These are phyloP conservation scores for Yponomeuta evonymella DNA, from an alignment of 2,888 invertebrate species.

Conservation along the genomic window DNA sequence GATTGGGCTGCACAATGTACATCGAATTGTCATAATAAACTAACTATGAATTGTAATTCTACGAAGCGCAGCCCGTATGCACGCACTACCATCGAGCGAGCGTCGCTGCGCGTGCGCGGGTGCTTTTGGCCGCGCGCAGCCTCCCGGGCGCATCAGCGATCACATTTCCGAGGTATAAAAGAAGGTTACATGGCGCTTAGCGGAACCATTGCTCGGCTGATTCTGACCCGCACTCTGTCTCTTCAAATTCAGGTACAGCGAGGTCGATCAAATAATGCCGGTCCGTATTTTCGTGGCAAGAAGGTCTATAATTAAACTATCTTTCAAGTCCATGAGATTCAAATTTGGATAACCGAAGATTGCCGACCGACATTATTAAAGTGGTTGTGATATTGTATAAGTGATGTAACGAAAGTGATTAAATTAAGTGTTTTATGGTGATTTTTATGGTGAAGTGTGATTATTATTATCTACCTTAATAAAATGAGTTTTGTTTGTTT, in stretches of 20 bases:
- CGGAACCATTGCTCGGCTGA: slow-evolving; percentile 64
- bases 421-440: slow-evolving; percentile 23
- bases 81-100: slow-evolving; percentile 33
- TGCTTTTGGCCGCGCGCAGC: slow-evolving; percentile 26
- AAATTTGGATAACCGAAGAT: not conserved
- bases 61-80: not conserved
- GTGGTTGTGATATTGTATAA: not conserved
- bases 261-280: not conserved
- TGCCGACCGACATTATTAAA: not conserved
- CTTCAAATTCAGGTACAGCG: slow-evolving; percentile 21
- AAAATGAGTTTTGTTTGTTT: slow-evolving; percentile 49
- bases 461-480: slow-evolving; percentile 20
- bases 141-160: slow-evolving; percentile 56
- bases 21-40: no score
- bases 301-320: not conserved
- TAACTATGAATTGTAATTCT: no score
- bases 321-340: slow-evolving; percentile 16
- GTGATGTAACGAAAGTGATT: not conserved
- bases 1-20: no score
- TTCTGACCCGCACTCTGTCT: slow-evolving; percentile 37
- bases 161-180: slow-evolving; percentile 74
- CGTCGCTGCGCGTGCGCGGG: slow-evolving; percentile 30
- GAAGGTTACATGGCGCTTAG: slow-evolving; percentile 57
- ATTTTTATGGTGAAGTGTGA: slow-evolving; percentile 34
- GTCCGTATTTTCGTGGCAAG: not conserved